A percentile compares a stretch with the other conserved stretches of the same genome.
Evolutionary conservation across 2,113 vertebrate genomes (phyloP).

Genomic region (Raphicerus campestris): DNA sequence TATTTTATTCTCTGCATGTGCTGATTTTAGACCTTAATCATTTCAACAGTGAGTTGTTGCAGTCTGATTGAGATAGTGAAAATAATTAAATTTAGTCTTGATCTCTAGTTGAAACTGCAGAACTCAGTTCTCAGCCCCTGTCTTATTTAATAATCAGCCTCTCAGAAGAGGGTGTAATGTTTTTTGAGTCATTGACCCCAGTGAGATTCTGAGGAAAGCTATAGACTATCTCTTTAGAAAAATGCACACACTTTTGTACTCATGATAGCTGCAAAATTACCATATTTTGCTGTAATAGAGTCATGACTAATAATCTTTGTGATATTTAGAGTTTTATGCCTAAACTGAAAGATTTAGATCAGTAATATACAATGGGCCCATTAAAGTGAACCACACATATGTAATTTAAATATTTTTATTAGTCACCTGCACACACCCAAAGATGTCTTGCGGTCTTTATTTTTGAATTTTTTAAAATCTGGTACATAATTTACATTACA

Average conservation of each 20-base stretch:
- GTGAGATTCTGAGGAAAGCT: not conserved
- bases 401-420: slow-evolving; percentile 26
- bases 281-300: not conserved
- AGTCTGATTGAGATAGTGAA: not conserved
- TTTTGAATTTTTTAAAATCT: not conserved
- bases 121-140: not conserved
- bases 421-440: not conserved
- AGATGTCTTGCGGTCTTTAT: not conserved
- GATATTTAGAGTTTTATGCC: not conserved
- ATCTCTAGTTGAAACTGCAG: not conserved
- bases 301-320: slow-evolving; percentile 14
- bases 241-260: not conserved
- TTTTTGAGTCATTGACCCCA: not conserved
- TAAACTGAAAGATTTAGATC: not conserved
- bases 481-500: not conserved
- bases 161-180: not conserved
- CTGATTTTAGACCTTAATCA: slow-evolving; percentile 17
- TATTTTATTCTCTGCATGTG: slow-evolving; percentile 15
- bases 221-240: not conserved
- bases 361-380: not conserved
- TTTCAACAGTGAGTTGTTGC: slow-evolving; percentile 16
- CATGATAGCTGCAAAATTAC: not conserved
- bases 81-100: not conserved
- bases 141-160: not conserved
- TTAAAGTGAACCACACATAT: not conserved